A percentile compares a stretch with the other conserved stretches of the same genome.
phyloP scores from a whole-genome alignment of 2,113 vertebrate genomes.

The Chrysochloris asiatica region DNA sequence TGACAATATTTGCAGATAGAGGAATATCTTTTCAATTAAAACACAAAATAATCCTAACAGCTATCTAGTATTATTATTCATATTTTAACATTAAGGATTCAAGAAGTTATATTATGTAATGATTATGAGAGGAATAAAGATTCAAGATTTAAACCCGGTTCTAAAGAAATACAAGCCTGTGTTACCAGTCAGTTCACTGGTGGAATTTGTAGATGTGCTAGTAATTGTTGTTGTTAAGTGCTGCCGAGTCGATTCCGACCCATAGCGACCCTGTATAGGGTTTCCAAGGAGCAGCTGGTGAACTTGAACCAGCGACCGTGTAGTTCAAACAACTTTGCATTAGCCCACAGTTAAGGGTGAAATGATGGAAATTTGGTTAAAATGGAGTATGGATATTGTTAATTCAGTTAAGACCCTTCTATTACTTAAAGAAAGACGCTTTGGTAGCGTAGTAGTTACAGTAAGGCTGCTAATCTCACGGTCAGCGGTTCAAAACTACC shows the following conservation, averaged over 20 bases:
- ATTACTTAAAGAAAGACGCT: not conserved
- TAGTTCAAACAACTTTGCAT: too few species aligned
- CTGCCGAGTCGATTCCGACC: too few species aligned
- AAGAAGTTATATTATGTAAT: not conserved
- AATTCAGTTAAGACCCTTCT: not conserved
- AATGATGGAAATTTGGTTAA: too few species aligned
- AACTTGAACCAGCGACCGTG: too few species aligned
- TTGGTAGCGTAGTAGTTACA: too few species aligned
- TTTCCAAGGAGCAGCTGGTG: too few species aligned
- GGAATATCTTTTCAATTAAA: not conserved
- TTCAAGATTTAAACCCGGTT: not conserved
- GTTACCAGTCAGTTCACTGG: fast-evolving
- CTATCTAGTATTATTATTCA: not conserved
- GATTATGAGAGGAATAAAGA: not conserved
- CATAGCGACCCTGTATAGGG: too few species aligned
- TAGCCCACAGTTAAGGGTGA: too few species aligned
- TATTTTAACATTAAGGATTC: not conserved
- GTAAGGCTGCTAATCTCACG: too few species aligned
- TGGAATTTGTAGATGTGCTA: not conserved
- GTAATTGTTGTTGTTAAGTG: not conserved
- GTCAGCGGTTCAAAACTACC: too few species aligned
- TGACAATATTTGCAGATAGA: not conserved
- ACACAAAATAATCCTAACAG: not conserved
- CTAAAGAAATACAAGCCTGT: not conserved
- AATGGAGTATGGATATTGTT: not conserved